Evolutionary conservation across 2,113 vertebrate species (phyloP), one percentile per base, ranked within the genome.

Genomic region (Hipposideros armiger): DNA sequence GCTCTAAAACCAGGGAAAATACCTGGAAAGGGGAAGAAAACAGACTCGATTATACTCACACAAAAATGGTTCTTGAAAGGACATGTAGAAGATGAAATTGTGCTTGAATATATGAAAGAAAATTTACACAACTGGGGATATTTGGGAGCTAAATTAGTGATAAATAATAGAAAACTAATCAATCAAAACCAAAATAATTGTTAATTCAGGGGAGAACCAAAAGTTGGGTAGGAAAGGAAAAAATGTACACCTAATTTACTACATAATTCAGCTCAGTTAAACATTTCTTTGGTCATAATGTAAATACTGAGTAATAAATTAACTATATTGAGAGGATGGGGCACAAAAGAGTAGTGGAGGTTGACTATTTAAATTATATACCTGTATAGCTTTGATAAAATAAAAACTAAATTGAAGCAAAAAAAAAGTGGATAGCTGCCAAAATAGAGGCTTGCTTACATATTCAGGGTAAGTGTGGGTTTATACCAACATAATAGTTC

Each of bases 381-480:
- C 14, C n/a, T 69, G 22, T 87, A 19, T 32, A 72, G 67, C 8
- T 82, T 50, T 90, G n/a, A 83, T 81, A 47, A 92, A 77, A 69
- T 82, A 58, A 78, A 85, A 93, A 77, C 36, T 90, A 87, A 82
- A 80, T 52, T 72, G 70, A 90, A 85, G 66, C 32, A 42, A 60
- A 82, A 47, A 80, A 52, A 56, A 84, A 47, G 11, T 54, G 50
- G 81, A n/a, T 69, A 88, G 7, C 58, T 95, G 16, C 7, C 30
- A 58, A 93, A 92, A 83, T n/a, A 84, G 16, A 80, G 47, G 9
- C 60, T 83, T 92, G 1, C 7, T 86, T 83, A 67, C 17, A 40
- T 92, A 67, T 60, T 87, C 16, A 94, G 4, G 17, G 60, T 66
- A 87, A 72, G 7, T 66, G 14, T 84, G 24, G 7, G 56, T 88